Percentiles rank a stretch among this genome's conserved stretches.
Conservation (phyloP, 2,797 vertebrate species). For the Lycodopsis pacificus region DNA sequence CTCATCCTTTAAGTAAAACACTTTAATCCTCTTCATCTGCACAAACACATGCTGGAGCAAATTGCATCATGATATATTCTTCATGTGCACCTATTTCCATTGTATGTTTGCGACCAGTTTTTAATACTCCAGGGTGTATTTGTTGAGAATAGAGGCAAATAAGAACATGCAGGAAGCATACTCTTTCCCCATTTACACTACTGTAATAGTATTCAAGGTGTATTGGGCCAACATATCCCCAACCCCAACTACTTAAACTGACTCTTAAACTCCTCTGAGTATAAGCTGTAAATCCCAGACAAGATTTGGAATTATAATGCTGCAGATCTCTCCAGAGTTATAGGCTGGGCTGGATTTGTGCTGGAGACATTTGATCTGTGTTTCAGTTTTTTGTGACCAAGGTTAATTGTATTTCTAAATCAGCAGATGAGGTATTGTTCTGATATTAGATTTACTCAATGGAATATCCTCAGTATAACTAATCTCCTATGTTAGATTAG, state of each 20-base stretch:
- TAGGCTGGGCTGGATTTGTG: constrained; percentile 29
- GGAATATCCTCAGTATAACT: constrained; percentile 26
- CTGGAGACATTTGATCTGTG: constrained; percentile 33
- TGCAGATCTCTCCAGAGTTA: constrained; percentile 31
- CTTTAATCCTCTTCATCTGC: constrained; percentile 22
- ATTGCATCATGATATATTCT: constrained; percentile 10
- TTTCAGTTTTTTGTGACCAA: constrained; percentile 45
- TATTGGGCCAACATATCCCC: constrained; percentile 22
- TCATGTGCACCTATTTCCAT: background rate
- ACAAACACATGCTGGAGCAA: constrained; percentile 7
- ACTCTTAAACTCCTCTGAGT: constrained; percentile 17
- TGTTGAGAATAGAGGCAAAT: constrained; percentile 8
- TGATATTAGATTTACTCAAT: constrained; percentile 49
- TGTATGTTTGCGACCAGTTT: constrained; percentile 2
- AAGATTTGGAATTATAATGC: constrained; percentile 37
- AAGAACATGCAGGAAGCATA: constrained; percentile 12
- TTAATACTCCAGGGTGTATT: constrained; percentile 6
- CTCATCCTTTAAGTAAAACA: constrained; percentile 21
- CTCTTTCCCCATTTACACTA: background rate
- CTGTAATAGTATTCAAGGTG: constrained; percentile 21
- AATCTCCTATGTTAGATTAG: constrained; percentile 34
- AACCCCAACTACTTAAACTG: constrained; percentile 24
- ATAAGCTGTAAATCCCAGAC: constrained; percentile 30
- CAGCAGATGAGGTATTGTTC: constrained; percentile 41
- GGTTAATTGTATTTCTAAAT: constrained; percentile 66